Percentiles rank a stretch among this genome's conserved stretches.
phyloP scores from a whole-genome alignment of 2,888 invertebrate species.

The Alentia gelatinosa region DNA sequence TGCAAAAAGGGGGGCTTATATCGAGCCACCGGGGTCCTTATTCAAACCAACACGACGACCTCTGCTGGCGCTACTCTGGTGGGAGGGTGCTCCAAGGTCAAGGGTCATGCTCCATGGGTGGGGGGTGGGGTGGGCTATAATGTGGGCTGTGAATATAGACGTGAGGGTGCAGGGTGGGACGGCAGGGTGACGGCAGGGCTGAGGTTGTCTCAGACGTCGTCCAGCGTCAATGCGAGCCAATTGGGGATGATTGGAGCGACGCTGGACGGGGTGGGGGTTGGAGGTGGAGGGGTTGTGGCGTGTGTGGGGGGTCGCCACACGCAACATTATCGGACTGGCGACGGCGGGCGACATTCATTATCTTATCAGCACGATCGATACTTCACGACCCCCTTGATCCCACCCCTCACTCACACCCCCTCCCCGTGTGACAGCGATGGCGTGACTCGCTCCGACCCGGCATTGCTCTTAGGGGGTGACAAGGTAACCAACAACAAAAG shows the following conservation, averaged over 20 bases:
- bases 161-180: not conserved
- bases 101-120: not conserved
- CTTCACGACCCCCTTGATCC: not conserved
- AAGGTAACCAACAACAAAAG: slow-evolving; percentile 28
- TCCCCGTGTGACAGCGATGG: not conserved
- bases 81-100: not conserved
- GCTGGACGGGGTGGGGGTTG: not conserved
- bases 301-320: not conserved
- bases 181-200: not conserved
- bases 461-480: not conserved
- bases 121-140: not conserved
- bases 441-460: not conserved
- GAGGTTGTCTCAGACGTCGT: not conserved
- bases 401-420: not conserved
- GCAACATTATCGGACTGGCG: slow-evolving; percentile 10
- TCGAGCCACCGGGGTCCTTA: not conserved
- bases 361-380: slow-evolving; percentile 24
- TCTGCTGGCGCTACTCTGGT: not conserved
- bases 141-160: not conserved
- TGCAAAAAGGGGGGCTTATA: not conserved
- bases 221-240: slow-evolving; percentile 6
- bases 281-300: not conserved
- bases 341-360: not conserved
- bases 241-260: slow-evolving; percentile 16
- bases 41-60: slow-evolving; percentile 22